Conservation (phyloP, 2,797 vertebrate species). For the Acanthurus tractus region DNA sequence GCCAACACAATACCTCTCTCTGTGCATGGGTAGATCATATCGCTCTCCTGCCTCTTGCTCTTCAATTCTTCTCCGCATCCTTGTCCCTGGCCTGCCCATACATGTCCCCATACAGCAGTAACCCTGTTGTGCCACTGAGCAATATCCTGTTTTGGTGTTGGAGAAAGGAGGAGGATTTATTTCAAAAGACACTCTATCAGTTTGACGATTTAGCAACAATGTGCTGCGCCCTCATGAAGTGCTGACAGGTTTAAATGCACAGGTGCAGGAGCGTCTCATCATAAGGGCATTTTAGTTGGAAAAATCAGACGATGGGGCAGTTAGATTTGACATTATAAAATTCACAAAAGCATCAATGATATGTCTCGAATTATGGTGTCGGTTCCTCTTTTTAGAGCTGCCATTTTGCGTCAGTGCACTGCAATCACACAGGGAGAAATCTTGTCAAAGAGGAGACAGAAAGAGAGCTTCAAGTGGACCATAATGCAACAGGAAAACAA, state of each 20-base stretch:
- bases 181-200: conserved; percentile 22
- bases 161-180: conserved; percentile 11
- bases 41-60: conserved; percentile 59
- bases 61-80: conserved; percentile 68
- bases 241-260: conserved; percentile 34
- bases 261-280: conserved; percentile 42
- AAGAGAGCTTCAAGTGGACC: neutral
- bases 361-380: conserved; percentile 30
- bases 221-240: neutral
- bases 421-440: conserved; percentile 7
- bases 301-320: neutral
- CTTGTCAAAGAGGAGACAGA: neutral
- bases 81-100: conserved; percentile 78
- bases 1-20: conserved; percentile 69
- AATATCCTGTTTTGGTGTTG: conserved; percentile 79
- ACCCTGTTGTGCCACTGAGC: conserved; percentile 72
- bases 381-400: conserved; percentile 69
- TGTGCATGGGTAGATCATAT: conserved; percentile 74
- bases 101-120: conserved; percentile 75
- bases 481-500: neutral
- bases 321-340: conserved; percentile 1
- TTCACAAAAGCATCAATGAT: conserved; percentile 10
- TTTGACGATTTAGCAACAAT: conserved; percentile 28
- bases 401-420: conserved; percentile 24
- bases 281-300: neutral